Conservation (phyloP, 1,140 invertebrate genomes). For the Listronotus bonariensis region DNA sequence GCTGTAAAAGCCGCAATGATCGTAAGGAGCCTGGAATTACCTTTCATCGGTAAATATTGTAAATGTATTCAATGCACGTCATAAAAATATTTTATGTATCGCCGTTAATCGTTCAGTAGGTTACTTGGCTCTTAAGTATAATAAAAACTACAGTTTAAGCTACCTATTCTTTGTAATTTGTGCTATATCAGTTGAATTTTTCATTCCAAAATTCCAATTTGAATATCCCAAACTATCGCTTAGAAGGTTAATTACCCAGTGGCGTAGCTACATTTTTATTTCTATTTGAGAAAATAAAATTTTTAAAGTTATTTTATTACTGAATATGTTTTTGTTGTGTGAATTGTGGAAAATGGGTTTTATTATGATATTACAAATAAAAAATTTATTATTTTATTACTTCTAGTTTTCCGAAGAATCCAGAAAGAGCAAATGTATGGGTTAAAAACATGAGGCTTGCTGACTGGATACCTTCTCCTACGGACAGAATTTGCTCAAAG, state of each 20-base stretch:
- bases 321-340: neutral
- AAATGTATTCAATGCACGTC: no score
- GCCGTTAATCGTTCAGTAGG: no score
- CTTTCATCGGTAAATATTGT: slow-evolving; percentile 10
- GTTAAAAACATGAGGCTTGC: neutral
- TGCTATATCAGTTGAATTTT: neutral
- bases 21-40: slow-evolving; percentile 10
- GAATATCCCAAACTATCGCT: neutral
- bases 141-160: no score
- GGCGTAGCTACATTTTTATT: neutral
- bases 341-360: neutral
- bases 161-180: neutral
- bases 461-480: neutral
- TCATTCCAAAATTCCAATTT: neutral
- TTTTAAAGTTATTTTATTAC: neutral
- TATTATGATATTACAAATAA: neutral
- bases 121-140: no score
- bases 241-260: neutral
- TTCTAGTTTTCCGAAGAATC: slow-evolving; percentile 9
- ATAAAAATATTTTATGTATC: neutral
- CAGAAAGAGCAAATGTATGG: slow-evolving; percentile 7
- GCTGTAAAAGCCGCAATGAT: slow-evolving; percentile 7
- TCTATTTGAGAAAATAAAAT: neutral
- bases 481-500: slow-evolving; percentile 9
- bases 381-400: neutral